phyloP scores from a whole-genome alignment of 2,888 invertebrate genomes.

The Pristionchus exspectatus region DNA sequence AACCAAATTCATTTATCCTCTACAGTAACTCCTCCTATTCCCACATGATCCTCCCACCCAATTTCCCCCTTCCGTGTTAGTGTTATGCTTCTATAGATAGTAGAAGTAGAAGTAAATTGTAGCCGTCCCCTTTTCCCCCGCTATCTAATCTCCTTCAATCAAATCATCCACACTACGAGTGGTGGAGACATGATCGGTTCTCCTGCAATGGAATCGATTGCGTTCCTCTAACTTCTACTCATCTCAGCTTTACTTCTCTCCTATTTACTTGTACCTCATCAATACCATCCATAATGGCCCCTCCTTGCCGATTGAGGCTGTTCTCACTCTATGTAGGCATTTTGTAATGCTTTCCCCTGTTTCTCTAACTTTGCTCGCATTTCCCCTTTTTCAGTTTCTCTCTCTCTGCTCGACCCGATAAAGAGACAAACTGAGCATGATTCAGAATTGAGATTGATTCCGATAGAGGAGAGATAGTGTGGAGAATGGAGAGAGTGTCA shows the following conservation, averaged over 20 bases:
- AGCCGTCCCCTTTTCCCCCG: background rate
- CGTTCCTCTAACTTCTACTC: background rate
- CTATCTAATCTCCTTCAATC: background rate
- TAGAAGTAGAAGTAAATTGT: slow-evolving; percentile 1
- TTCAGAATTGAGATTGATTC: slow-evolving; percentile 38
- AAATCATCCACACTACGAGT: slow-evolving; percentile 32
- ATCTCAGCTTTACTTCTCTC: slow-evolving; percentile 35
- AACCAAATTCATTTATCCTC: background rate
- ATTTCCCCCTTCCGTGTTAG: background rate
- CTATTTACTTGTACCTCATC: slow-evolving; percentile 19
- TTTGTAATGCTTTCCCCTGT: slow-evolving; percentile 1
- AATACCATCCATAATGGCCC: slow-evolving; percentile 36
- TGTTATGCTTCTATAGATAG: background rate
- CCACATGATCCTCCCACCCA: background rate
- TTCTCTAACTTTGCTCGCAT: slow-evolving; percentile 13
- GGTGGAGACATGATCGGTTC: background rate
- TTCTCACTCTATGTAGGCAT: slow-evolving; percentile 9
- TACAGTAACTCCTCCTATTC: background rate
- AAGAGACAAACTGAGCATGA: slow-evolving; percentile 49
- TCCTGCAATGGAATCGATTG: background rate
- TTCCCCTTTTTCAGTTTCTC: background rate
- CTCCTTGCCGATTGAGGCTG: background rate
- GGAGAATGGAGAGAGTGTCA: background rate
- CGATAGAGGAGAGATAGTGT: background rate
- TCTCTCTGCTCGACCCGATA: slow-evolving; percentile 27